phyloP scores from a whole-genome alignment of 2,113 vertebrate genomes.

The Micronycteris hirsuta region DNA sequence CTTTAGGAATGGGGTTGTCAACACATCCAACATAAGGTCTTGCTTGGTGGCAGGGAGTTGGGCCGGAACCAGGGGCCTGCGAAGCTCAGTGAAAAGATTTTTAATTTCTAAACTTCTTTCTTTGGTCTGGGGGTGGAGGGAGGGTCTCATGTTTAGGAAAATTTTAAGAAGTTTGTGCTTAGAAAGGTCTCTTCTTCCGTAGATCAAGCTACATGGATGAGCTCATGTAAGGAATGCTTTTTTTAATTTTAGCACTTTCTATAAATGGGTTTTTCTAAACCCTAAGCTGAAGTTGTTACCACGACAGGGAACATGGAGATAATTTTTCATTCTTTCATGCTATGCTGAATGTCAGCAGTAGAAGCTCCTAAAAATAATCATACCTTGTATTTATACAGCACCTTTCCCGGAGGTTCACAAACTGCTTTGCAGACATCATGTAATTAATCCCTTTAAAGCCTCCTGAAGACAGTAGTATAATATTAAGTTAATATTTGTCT shows the following conservation, averaged over 20 bases:
- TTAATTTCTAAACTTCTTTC: conserved; percentile 3
- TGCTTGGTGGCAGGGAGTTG: neutral
- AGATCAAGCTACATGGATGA: conserved; percentile 56
- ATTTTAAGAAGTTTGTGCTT: conserved; percentile 18
- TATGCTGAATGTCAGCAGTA: conserved; percentile 72
- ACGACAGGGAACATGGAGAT: conserved; percentile 72
- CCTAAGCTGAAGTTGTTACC: conserved; percentile 67
- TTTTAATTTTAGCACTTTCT: conserved; percentile 76
- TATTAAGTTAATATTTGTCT: conserved; percentile 59
- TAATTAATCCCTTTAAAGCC: conserved; percentile 70
- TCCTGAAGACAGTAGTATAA: conserved; percentile 40
- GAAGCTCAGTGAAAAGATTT: conserved; percentile 21
- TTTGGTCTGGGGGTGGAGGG: neutral
- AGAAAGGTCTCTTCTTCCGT: conserved; percentile 59
- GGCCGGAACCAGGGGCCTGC: neutral
- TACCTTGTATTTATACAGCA: conserved; percentile 72
- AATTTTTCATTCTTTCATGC: conserved; percentile 78
- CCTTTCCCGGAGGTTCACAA: conserved; percentile 65
- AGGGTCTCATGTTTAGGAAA: neutral
- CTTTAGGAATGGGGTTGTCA: neutral
- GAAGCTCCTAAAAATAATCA: conserved; percentile 75
- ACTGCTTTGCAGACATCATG: conserved; percentile 69
- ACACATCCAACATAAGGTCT: neutral
- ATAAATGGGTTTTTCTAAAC: conserved; percentile 74
- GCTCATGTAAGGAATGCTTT: conserved; percentile 60